These are phyloP conservation scores for Willowsia nigromaculata DNA, from an alignment of 2,888 invertebrate species.

Conservation along the genomic window DNA sequence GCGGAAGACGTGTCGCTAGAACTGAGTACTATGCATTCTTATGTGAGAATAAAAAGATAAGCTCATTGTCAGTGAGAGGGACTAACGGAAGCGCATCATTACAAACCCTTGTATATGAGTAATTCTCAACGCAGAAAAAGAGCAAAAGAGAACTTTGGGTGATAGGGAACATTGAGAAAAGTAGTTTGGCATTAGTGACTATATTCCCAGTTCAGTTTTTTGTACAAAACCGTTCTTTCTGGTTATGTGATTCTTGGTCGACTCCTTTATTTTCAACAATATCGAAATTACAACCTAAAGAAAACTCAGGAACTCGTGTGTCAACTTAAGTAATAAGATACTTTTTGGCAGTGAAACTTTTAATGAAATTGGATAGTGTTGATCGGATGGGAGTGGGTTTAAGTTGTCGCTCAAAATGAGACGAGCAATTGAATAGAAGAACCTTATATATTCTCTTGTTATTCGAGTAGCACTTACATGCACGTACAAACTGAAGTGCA, in stretches of 20 bases:
- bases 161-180: too few species aligned
- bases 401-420: background rate
- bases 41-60: background rate
- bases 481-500: background rate
- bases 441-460: background rate
- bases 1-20: background rate
- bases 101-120: background rate
- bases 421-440: background rate
- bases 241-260: too few species aligned
- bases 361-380: slow-evolving; percentile 2
- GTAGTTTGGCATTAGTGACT: background rate
- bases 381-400: background rate
- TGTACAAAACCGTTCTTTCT: too few species aligned
- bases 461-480: background rate
- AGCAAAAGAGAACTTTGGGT: too few species aligned
- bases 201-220: too few species aligned
- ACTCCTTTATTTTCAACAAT: too few species aligned
- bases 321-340: background rate
- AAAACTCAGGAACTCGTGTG: too few species aligned
- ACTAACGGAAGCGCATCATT: background rate
- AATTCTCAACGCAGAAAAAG: background rate
- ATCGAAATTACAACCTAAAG: too few species aligned
- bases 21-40: too few species aligned
- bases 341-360: background rate
- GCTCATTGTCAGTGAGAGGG: background rate